A percentile compares a stretch with the other conserved stretches of the same genome.
These are phyloP conservation scores for Nebria ingens DNA, from an alignment of 1,140 invertebrate species.

Conservation along the genomic window DNA sequence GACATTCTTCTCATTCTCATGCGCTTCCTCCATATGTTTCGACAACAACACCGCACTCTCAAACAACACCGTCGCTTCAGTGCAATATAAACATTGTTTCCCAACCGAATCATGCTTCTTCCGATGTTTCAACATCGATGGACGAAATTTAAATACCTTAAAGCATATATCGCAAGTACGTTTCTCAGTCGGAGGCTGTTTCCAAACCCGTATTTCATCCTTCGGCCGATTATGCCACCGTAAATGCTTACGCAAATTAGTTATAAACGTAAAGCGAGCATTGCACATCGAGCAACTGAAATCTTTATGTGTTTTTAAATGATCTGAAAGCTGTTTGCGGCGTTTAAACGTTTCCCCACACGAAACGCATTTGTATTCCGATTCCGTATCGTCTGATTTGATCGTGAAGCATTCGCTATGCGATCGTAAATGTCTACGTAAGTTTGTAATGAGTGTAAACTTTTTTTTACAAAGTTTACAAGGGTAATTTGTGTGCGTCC, in stretches of 20 bases:
- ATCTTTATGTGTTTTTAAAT: neutral
- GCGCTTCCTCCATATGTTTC: conserved; percentile 10
- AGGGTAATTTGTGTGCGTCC: neutral
- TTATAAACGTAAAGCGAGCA: neutral
- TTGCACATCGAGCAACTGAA: neutral
- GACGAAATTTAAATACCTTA: conserved; percentile 9
- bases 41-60: neutral
- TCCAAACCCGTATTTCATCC: neutral
- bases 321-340: neutral
- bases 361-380: neutral
- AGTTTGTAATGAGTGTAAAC: neutral
- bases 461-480: conserved; percentile 9
- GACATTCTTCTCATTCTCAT: conserved; percentile 5
- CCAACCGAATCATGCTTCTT: neutral
- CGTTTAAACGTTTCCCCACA: neutral
- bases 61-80: neutral
- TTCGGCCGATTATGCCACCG: neutral
- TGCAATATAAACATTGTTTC: neutral
- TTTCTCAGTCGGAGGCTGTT: neutral
- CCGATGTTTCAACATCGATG: conserved; percentile 12
- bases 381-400: neutral
- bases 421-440: neutral
- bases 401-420: neutral
- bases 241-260: conserved; percentile 3
- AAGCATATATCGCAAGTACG: conserved; percentile 10